These are phyloP conservation scores for Metopia argyrocephala DNA, from an alignment of 2,888 invertebrate species.

Conservation along the genomic window DNA sequence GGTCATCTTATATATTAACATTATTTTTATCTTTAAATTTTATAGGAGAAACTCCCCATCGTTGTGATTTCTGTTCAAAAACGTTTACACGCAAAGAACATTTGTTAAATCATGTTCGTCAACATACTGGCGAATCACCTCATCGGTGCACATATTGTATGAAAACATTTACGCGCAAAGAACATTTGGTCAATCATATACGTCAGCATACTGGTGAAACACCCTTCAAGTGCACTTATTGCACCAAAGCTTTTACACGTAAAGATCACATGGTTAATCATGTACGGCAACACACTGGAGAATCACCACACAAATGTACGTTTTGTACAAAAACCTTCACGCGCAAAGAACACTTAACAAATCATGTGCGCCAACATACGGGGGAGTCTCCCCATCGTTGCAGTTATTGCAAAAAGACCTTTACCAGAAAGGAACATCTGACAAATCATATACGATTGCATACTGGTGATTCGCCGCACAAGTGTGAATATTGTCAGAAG, in stretches of 20 bases:
- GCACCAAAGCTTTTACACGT: slow-evolving; percentile 90
- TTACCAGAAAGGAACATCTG: slow-evolving; percentile 91
- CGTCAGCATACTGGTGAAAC: slow-evolving; percentile 92
- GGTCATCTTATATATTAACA: too few relatives aligned
- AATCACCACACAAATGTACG: slow-evolving; percentile 92
- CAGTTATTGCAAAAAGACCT: slow-evolving; percentile 79
- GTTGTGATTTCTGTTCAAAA: slow-evolving; percentile 91
- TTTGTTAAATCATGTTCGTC: slow-evolving; percentile 90
- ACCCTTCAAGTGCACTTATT: slow-evolving; percentile 89
- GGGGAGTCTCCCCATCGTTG: slow-evolving; percentile 85
- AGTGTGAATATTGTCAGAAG: slow-evolving; percentile 91
- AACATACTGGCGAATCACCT: slow-evolving; percentile 90
- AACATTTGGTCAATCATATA: slow-evolving; percentile 91
- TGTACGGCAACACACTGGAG: slow-evolving; percentile 88
- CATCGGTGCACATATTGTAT: slow-evolving; percentile 91
- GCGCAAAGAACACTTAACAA: slow-evolving; percentile 90
- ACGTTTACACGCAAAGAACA: slow-evolving; percentile 93
- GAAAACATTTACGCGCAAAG: slow-evolving; percentile 92
- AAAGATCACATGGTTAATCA: slow-evolving; percentile 88
- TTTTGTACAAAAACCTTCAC: slow-evolving; percentile 90
- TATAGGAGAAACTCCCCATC: slow-evolving; percentile 89
- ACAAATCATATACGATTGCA: slow-evolving; percentile 91
- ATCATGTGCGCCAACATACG: slow-evolving; percentile 89
- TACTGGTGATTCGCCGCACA: slow-evolving; percentile 90
- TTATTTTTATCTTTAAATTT: neutral